A percentile compares a stretch with the other conserved stretches of the same genome.
Evolutionary conservation across 1,140 invertebrate genomes (phyloP).

Genomic region (Panagrolaimus sp.): DNA sequence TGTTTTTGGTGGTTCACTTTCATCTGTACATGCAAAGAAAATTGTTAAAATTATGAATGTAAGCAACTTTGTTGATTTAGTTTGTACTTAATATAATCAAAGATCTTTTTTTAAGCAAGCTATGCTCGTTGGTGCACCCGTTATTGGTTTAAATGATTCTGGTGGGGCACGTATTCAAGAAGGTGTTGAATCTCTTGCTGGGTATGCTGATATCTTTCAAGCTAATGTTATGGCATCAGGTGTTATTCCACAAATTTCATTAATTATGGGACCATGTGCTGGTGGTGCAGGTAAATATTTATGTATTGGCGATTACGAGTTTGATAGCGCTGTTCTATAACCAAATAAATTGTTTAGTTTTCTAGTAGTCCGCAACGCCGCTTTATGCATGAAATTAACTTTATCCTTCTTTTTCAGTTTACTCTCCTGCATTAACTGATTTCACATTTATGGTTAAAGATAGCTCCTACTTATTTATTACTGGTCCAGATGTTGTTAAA

Average conservation of each 20-base stretch:
- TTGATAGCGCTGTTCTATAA: too few relatives aligned
- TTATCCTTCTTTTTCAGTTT: slow-evolving; percentile 59
- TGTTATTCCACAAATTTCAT: slow-evolving; percentile 69
- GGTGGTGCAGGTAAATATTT: slow-evolving; percentile 45
- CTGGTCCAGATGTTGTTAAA: slow-evolving; percentile 72
- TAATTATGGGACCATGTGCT: slow-evolving; percentile 73
- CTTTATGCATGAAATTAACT: slow-evolving; percentile 13
- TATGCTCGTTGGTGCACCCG: slow-evolving; percentile 67
- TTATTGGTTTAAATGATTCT: slow-evolving; percentile 71
- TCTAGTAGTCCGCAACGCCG: too few relatives aligned
- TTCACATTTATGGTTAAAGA: slow-evolving; percentile 72
- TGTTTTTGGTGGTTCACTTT: slow-evolving; percentile 70
- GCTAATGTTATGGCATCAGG: slow-evolving; percentile 70
- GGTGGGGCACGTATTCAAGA: slow-evolving; percentile 72
- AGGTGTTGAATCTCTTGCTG: slow-evolving; percentile 70
- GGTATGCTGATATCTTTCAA: slow-evolving; percentile 71
- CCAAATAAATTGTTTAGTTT: too few relatives aligned
- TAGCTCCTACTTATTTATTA: slow-evolving; percentile 72
- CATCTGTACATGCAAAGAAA: slow-evolving; percentile 69
- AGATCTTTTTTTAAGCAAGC: slow-evolving; percentile 64
- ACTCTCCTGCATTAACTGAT: slow-evolving; percentile 69
- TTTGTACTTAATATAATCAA: not conserved
- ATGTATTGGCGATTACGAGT: too few relatives aligned
- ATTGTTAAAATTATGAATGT: slow-evolving; percentile 65
- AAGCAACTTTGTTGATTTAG: not conserved